A percentile compares a stretch with the other conserved stretches of the same genome.
phyloP scores from a whole-genome alignment of 35 echinoderm and acorn worm species.

The Ophiothrix spiculata region DNA sequence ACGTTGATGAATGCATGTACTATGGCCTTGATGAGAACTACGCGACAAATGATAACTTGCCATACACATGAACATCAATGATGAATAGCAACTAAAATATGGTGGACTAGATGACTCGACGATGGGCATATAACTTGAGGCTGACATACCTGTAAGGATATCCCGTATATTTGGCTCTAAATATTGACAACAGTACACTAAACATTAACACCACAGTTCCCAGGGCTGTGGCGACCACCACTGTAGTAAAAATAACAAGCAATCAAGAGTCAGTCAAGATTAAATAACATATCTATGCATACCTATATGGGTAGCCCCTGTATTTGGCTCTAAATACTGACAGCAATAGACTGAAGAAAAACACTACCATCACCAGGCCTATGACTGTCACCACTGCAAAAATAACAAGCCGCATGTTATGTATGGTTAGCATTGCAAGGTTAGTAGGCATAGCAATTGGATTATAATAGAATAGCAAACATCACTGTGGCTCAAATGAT shows the following conservation, averaged over 20 bases:
- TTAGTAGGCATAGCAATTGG: too few species aligned
- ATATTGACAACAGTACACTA: conserved; percentile 92
- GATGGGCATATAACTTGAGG: too few species aligned
- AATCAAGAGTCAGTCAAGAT: not conserved
- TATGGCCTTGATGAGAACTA: too few species aligned
- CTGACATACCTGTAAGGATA: conserved; percentile 24
- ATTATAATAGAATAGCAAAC: too few species aligned
- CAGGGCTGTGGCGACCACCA: conserved; percentile 83
- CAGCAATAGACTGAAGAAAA: conserved; percentile 97
- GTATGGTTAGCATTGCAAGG: too few species aligned
- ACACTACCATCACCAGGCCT: conserved; percentile 86
- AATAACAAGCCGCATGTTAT: conserved; percentile 16
- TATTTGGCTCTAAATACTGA: conserved; percentile 99
- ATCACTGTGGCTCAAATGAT: too few species aligned
- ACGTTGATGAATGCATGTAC: too few species aligned
- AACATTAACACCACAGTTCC: conserved; percentile 92
- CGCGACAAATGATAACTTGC: too few species aligned
- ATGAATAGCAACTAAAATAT: too few species aligned
- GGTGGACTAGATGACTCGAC: too few species aligned
- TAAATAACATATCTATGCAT: not conserved
- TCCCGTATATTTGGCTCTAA: conserved; percentile 43
- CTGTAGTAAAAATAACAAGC: conserved; percentile 44
- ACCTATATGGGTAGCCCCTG: conserved; percentile 97
- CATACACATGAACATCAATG: too few species aligned
- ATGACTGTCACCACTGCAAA: conserved; percentile 90